A percentile compares a stretch with the other conserved stretches of the same genome.
These are phyloP conservation scores for Ganaspis sp. DNA, from an alignment of 1,140 invertebrate genomes.

Conservation along the genomic window DNA sequence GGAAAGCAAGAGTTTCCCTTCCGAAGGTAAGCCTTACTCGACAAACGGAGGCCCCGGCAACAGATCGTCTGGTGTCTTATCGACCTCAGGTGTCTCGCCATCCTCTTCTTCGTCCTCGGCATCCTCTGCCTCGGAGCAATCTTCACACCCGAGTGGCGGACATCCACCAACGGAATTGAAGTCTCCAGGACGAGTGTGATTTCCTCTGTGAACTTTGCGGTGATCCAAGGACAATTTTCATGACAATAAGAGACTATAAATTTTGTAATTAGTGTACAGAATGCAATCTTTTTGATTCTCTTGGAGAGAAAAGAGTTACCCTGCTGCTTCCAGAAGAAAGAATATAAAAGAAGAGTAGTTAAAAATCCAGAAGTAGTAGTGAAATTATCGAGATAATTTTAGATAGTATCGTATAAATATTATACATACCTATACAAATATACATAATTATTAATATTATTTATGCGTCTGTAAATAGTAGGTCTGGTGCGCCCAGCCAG, in stretches of 20 bases:
- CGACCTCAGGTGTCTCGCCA: constrained; percentile 69
- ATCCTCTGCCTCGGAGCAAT: constrained; percentile 73
- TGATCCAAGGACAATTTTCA: constrained; percentile 4
- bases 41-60: constrained; percentile 45
- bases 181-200: constrained; percentile 74
- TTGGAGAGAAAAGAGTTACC: constrained; percentile 46
- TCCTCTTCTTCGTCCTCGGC: constrained; percentile 73
- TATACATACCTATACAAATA: constrained; percentile 69
- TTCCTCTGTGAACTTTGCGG: constrained; percentile 28
- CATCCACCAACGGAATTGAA: constrained; percentile 70
- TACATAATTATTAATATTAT: constrained; percentile 74
- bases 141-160: constrained; percentile 65
- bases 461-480: constrained; percentile 78
- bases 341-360: constrained; percentile 48
- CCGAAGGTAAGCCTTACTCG: constrained; percentile 41
- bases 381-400: constrained; percentile 57
- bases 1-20: background rate
- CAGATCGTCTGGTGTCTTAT: constrained; percentile 53
- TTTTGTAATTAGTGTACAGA: constrained; percentile 76
- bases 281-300: constrained; percentile 45
- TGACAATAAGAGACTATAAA: constrained; percentile 74
- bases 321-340: constrained; percentile 49
- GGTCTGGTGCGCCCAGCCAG: constrained; percentile 67
- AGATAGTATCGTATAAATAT: constrained; percentile 70
- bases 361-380: constrained; percentile 53